Evolutionary conservation across 2,797 vertebrate genomes (phyloP), one percentile per base, ranked within the genome.

Genomic region (Carapus acus): DNA sequence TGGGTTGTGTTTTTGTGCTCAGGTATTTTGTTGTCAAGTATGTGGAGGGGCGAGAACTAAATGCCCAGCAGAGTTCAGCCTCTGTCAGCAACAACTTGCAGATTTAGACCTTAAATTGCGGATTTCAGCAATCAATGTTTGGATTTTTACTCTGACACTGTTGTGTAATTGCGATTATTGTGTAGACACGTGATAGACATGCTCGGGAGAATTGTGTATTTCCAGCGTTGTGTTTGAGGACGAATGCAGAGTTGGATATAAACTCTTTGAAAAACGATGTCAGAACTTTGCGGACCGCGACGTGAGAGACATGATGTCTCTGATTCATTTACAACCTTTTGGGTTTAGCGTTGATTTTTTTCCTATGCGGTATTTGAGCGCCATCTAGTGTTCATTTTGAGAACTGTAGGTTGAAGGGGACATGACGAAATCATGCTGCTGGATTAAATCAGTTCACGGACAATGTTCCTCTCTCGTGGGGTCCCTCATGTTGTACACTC

Each of bases 11-110:
- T 21, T 27, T 69, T 21, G 44, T 65, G 0, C 39, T 76, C 3
- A 56, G 69, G 17, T 69, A 76, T 64, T 81, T 68, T 13, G 53
- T 76, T 1, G 58, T 77, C 15, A 72, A 57, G 33, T 37, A 21
- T 16, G 75, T 61, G 23, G 74, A 59, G 49, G 33, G 13, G 22
- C 58, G 58, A 59, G 63, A 71, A 24, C 67, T 39, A 36, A 58
- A 21, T 38, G 17, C 11, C 1, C 41, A 1, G 14, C 69, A 52
- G 14, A 43, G 50, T 23, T 7, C 34, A 7, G 0, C 50, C 24
- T 48, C n/a, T 36, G 27, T 58, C 8, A 22, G 7, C 13, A 45
- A 55, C 27, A 57, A 59, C 1, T 4, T 2, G n/a, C 34, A 49
- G 8, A 39, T 50, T 58, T 54, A 49, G 65, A 23, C 12, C 4